Evolutionary conservation across 2,797 vertebrate species (phyloP).

Genomic region (Pempheris klunzingeri): DNA sequence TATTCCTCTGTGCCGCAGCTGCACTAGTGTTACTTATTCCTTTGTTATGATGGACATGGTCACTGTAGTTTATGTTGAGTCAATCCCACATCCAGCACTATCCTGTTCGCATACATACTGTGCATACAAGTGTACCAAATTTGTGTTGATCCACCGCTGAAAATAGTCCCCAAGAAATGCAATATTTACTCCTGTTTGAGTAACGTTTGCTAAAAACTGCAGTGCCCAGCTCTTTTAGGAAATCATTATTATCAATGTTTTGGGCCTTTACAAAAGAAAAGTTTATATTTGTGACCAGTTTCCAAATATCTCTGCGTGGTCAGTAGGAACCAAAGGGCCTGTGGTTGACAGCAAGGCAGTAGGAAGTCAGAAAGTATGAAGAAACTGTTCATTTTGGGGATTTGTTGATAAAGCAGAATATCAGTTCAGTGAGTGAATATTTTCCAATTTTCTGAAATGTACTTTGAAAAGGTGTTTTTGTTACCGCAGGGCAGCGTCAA

Average conservation of each 20-base stretch:
- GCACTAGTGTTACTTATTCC: background rate
- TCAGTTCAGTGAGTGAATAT: background rate
- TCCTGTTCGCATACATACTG: background rate
- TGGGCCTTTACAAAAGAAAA: no score
- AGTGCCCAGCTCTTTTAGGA: background rate
- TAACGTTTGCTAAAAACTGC: no score
- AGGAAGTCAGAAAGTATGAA: background rate
- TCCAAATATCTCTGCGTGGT: background rate
- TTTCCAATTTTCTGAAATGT: conserved; percentile 11
- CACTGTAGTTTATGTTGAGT: background rate
- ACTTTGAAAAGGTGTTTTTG: conserved; percentile 25
- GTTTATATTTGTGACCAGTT: background rate
- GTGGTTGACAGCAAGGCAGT: background rate
- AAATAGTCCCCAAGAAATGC: background rate
- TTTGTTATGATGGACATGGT: background rate
- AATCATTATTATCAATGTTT: no score
- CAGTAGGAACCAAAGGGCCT: background rate
- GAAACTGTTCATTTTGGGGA: background rate
- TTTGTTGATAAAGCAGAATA: conserved; percentile 9
- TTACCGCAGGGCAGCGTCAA: background rate
- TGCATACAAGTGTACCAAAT: background rate
- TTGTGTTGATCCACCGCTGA: background rate
- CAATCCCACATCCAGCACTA: background rate
- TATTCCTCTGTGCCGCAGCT: background rate
- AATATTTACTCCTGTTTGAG: background rate